phyloP scores from a whole-genome alignment of 2,797 vertebrate species.

The Tenualosa thibaudeaui region DNA sequence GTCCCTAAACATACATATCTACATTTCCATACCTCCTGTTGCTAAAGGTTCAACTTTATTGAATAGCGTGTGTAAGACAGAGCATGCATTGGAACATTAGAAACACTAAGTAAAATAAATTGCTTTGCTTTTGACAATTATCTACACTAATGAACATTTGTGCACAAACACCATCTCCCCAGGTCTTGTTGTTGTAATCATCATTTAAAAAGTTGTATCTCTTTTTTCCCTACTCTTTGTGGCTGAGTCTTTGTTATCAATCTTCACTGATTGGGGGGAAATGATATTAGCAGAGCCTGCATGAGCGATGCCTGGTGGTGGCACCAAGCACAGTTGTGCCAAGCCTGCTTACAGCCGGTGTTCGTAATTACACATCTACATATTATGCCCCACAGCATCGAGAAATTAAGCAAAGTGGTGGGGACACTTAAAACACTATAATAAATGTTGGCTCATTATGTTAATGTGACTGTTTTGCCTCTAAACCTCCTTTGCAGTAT shows the following conservation, averaged over 20 bases:
- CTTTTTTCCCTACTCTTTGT: conserved; percentile 27
- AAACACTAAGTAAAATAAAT: conserved; percentile 35
- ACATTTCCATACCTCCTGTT: conserved; percentile 1
- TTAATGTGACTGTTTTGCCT: conserved; percentile 41
- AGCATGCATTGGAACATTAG: not conserved
- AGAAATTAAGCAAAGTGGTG: conserved; percentile 55
- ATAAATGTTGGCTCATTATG: conserved; percentile 57
- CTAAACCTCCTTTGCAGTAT: conserved; percentile 1
- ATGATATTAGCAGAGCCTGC: conserved; percentile 50
- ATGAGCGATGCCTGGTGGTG: conserved; percentile 42
- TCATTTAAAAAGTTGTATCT: conserved; percentile 54
- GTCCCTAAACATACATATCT: not conserved
- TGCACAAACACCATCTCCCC: conserved; percentile 49
- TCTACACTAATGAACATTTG: conserved; percentile 52
- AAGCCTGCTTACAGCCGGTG: conserved; percentile 35
- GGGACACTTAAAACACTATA: conserved; percentile 49
- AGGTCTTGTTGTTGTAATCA: conserved; percentile 51
- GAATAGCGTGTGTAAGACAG: not conserved
- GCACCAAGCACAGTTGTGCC: conserved; percentile 36
- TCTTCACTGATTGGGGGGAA: conserved; percentile 59
- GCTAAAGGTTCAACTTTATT: conserved; percentile 42
- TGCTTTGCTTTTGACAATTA: conserved; percentile 64
- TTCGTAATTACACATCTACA: conserved; percentile 55
- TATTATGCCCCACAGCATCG: conserved; percentile 58
- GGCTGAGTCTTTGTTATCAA: conserved; percentile 48